phyloP scores from a whole-genome alignment of 1,140 invertebrate species.

The Tachypleus tridentatus region DNA sequence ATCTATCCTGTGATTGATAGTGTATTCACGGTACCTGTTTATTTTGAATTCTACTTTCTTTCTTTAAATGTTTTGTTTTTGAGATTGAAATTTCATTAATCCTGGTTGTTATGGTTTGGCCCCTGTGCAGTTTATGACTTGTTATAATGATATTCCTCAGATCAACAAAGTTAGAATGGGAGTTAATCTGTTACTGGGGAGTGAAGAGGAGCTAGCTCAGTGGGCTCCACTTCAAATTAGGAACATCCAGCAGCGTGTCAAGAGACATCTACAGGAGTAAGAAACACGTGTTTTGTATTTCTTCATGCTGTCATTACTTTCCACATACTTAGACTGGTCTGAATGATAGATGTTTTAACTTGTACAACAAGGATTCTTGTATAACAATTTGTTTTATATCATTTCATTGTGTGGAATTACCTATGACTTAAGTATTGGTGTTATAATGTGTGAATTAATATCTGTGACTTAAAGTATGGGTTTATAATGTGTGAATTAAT shows the following conservation, averaged over 20 bases:
- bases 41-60: not conserved
- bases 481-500: too few species aligned
- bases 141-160: not conserved
- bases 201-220: slow-evolving; percentile 1
- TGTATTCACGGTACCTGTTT: too few species aligned
- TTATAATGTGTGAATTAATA: too few species aligned
- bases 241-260: slow-evolving; percentile 3
- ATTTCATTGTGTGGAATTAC: too few species aligned
- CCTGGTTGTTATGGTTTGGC: not conserved
- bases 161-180: slow-evolving; percentile 15
- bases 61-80: not conserved
- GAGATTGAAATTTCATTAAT: not conserved
- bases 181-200: slow-evolving; percentile 7
- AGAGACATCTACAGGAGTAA: slow-evolving; percentile 7
- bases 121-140: not conserved
- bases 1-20: too few species aligned
- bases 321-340: too few species aligned
- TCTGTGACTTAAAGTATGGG: too few species aligned
- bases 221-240: not conserved
- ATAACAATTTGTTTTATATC: too few species aligned
- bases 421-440: too few species aligned
- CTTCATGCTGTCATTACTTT: too few species aligned
- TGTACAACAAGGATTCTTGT: not conserved
- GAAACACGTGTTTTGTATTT: too few species aligned
- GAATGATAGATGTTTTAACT: too few species aligned